Evolutionary conservation across 1,140 invertebrate genomes (phyloP).

Genomic region (Macrocentrus cingulum): DNA sequence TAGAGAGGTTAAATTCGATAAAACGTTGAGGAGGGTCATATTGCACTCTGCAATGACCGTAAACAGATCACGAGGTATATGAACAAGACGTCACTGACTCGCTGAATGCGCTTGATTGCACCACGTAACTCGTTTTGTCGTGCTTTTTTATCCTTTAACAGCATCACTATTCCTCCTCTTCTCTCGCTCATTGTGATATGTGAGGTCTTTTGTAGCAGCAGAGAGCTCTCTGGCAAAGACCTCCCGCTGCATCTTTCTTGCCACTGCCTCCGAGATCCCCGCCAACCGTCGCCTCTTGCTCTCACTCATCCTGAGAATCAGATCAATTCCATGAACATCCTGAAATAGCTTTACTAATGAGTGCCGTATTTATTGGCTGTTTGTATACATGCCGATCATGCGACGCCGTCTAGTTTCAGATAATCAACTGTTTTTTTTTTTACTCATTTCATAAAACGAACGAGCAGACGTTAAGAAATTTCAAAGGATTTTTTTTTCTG

Average conservation of each 20-base stretch:
- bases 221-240: background rate
- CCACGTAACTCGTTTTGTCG: background rate
- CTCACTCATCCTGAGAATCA: background rate
- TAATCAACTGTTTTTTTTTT: no score
- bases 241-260: constrained; percentile 11
- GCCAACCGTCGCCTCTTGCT: background rate
- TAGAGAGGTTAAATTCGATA: no score
- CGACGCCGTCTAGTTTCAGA: no score
- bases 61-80: background rate
- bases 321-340: constrained; percentile 22
- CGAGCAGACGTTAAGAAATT: no score
- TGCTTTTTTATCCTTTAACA: background rate
- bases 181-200: constrained; percentile 1
- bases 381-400: no score
- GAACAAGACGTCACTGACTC: background rate
- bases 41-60: background rate
- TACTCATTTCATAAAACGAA: no score
- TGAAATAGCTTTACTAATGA: background rate
- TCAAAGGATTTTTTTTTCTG: no score
- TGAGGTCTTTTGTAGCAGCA: background rate
- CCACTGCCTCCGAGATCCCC: background rate
- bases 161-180: background rate
- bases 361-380: no score
- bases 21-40: constrained; percentile 1
- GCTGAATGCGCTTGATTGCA: constrained; percentile 4